These are phyloP conservation scores for Tenebrio molitor DNA, from an alignment of 1,140 invertebrate species.

Conservation along the genomic window DNA sequence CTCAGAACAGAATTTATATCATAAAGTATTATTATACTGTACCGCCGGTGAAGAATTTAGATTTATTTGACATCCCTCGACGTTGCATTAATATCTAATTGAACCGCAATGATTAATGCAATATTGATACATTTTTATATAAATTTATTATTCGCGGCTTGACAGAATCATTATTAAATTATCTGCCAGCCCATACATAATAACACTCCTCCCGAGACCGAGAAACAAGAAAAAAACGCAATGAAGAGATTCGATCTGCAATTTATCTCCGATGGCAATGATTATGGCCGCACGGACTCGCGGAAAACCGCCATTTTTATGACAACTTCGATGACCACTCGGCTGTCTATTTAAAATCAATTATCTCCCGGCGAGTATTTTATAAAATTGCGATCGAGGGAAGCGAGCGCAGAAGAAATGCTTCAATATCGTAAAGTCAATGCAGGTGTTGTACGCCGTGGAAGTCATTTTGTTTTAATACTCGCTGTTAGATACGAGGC, in stretches of 20 bases:
- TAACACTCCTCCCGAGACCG: background rate
- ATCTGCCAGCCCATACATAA: slow-evolving; percentile 4
- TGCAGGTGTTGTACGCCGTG: slow-evolving; percentile 31
- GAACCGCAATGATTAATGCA: slow-evolving; percentile 42
- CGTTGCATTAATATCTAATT: slow-evolving; percentile 44
- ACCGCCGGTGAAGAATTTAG: slow-evolving; percentile 56
- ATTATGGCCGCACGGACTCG: background rate
- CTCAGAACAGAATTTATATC: slow-evolving; percentile 58
- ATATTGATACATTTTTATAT: slow-evolving; percentile 45
- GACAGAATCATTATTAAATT: slow-evolving; percentile 35
- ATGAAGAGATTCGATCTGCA: slow-evolving; percentile 15
- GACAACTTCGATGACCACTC: background rate
- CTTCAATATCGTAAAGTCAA: slow-evolving; percentile 41
- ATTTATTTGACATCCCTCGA: slow-evolving; percentile 57
- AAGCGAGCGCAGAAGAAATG: background rate
- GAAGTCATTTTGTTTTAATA: slow-evolving; percentile 34
- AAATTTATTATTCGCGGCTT: slow-evolving; percentile 29
- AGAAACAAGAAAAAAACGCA: slow-evolving; percentile 10
- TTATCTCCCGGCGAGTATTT: slow-evolving; percentile 1
- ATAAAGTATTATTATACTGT: slow-evolving; percentile 58
- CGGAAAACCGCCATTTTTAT: slow-evolving; percentile 11
- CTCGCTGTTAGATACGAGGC: slow-evolving; percentile 41
- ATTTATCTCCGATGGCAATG: slow-evolving; percentile 3
- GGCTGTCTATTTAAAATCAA: slow-evolving; percentile 6
- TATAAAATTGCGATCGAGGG: background rate